Evolutionary conservation across 1,140 invertebrate species (phyloP).

Genomic region (Euwallacea similis): DNA sequence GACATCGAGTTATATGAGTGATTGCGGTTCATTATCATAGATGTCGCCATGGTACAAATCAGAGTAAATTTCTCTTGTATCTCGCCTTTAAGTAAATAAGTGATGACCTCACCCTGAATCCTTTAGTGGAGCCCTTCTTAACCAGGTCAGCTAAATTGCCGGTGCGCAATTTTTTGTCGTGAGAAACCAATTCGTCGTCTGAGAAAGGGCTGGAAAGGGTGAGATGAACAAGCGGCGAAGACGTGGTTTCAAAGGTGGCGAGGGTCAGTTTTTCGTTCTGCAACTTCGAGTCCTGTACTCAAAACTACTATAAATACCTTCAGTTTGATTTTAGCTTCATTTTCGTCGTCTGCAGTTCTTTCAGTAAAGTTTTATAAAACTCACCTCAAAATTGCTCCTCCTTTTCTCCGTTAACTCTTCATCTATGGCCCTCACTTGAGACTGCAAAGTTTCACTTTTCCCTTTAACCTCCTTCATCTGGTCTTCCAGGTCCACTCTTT

Average conservation of each 20-base stretch:
- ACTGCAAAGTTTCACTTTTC: conserved; percentile 15
- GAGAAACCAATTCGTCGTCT: conserved; percentile 39
- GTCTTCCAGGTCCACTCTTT: conserved; percentile 11
- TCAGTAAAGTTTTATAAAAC: neutral
- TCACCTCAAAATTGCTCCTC: conserved; percentile 1
- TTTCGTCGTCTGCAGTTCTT: no score
- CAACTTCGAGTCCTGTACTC: no score
- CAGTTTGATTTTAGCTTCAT: no score
- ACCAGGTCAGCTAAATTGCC: conserved; percentile 18
- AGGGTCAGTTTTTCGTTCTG: conserved; percentile 30
- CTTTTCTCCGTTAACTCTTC: neutral
- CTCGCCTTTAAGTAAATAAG: neutral
- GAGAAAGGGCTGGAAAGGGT: conserved; percentile 36
- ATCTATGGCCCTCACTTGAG: conserved; percentile 1
- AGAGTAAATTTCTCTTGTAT: no score
- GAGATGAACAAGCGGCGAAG: conserved; percentile 32
- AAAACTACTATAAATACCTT: no score
- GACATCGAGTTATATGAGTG: no score
- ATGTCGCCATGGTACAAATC: no score
- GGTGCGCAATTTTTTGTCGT: conserved; percentile 25
- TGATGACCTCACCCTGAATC: conserved; percentile 18
- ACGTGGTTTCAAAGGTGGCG: conserved; percentile 37
- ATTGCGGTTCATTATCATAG: no score
- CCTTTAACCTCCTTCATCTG: conserved; percentile 17
- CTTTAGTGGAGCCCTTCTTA: conserved; percentile 33